Percentiles rank a stretch among this genome's conserved stretches.
These are phyloP conservation scores for Benitochromis conjunctus DNA, from an alignment of 2,113 vertebrate genomes.

Conservation along the genomic window DNA sequence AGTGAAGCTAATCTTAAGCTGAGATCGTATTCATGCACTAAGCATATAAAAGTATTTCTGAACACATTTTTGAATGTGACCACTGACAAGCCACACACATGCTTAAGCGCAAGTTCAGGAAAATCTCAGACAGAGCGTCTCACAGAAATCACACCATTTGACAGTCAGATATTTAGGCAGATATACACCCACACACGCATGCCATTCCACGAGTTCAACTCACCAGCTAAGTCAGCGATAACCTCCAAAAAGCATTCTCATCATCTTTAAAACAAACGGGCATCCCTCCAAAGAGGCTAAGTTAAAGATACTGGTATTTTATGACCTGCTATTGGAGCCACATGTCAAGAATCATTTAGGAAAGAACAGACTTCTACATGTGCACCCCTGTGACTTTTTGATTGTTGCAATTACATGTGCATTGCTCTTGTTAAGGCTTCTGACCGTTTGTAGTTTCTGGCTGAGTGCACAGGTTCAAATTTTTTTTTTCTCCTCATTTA, in stretches of 20 bases:
- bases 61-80: constrained; percentile 7
- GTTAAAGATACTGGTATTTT: constrained; percentile 36
- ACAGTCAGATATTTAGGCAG: not conserved
- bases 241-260: not conserved
- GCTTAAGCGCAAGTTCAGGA: not conserved
- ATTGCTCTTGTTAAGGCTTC: constrained; percentile 52
- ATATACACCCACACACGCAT: not conserved
- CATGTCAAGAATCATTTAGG: constrained; percentile 42
- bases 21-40: not conserved
- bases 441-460: constrained; percentile 59
- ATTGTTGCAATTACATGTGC: constrained; percentile 59
- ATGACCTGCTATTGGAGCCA: constrained; percentile 34
- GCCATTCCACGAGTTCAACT: not conserved
- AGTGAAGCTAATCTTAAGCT: not conserved
- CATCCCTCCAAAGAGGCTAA: not conserved
- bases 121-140: constrained; percentile 2
- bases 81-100: not conserved
- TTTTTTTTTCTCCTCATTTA: constrained; percentile 43
- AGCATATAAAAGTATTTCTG: constrained; percentile 8
- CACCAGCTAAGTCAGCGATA: not conserved
- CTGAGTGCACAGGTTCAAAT: constrained; percentile 53
- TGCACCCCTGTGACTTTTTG: constrained; percentile 48
- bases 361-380: constrained; percentile 18
- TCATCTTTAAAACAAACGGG: constrained; percentile 14
- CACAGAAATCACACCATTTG: constrained; percentile 5